Evolutionary conservation across 2,888 invertebrate genomes (phyloP), one percentile per base, ranked within the genome.

Genomic region (Cinara cedri): DNA sequence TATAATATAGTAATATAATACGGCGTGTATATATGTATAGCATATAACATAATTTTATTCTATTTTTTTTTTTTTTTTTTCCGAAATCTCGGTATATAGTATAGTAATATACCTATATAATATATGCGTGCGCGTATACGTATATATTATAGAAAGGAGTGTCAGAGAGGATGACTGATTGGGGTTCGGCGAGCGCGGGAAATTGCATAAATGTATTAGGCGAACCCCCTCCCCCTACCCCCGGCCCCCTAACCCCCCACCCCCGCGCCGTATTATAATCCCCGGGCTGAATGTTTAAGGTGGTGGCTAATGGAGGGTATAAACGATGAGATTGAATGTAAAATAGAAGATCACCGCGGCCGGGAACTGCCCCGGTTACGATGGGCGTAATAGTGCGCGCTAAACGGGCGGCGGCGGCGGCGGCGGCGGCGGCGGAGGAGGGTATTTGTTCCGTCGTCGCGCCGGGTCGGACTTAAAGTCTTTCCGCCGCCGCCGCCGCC

Each of bases 211-310:
- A 72, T 26, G 60, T 46, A 60, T 60, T 46, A 44, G 55, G 57
- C 46, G 14, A n/a, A n/a, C n/a, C n/a, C n/a, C n/a, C n/a, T n/a
- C n/a, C n/a, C n/a, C n/a, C n/a, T n/a, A n/a, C n/a, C n/a, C n/a
- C n/a, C n/a, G n/a, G n/a, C n/a, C n/a, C n/a, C n/a, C n/a, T n/a
- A n/a, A n/a, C n/a, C n/a, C n/a, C n/a, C n/a, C n/a, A n/a, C n/a
- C n/a, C n/a, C n/a, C n/a, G n/a, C n/a, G n/a, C 26, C 42, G 26
- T 74, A 74, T 62, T 74, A 49, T 74, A 74, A 74, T 74, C 72
- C 72, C 49, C n/a, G n/a, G 49, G 60, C 1, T 49, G 34, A 72
- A 62, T 62, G 60, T 72, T 60, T 72, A 49, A 62, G 19, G 46
- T n/a, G n/a, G n/a, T 72, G 19, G 62, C 72, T 74, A 74, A 74